phyloP scores from a whole-genome alignment of 2,888 invertebrate genomes.

The Polydesmus complanatus region DNA sequence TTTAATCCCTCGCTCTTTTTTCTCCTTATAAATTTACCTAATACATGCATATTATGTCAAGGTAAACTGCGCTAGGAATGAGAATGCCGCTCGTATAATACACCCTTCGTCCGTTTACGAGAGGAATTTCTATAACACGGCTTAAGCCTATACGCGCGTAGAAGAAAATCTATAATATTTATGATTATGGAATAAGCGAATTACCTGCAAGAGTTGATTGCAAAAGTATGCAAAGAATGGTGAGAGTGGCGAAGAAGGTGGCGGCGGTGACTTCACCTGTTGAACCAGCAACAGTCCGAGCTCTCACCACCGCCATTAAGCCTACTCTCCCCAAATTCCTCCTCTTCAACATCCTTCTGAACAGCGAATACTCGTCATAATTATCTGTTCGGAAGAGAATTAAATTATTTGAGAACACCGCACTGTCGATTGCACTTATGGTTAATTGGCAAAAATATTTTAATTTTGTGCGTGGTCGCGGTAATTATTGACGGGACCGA shows the following conservation, averaged over 20 bases:
- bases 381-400: too few relatives aligned
- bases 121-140: too few relatives aligned
- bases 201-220: background rate
- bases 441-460: background rate
- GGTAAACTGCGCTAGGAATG: too few relatives aligned
- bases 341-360: background rate
- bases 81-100: too few relatives aligned
- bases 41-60: too few relatives aligned
- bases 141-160: background rate
- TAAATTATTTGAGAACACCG: too few relatives aligned
- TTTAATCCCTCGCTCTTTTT: too few relatives aligned
- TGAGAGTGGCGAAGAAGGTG: background rate
- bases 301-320: too few relatives aligned
- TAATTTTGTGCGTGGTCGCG: background rate
- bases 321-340: background rate
- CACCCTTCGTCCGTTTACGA: too few relatives aligned
- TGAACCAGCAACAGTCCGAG: background rate
- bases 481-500: background rate
- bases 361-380: too few relatives aligned
- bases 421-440: too few relatives aligned
- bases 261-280: background rate
- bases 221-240: background rate
- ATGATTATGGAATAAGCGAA: background rate
- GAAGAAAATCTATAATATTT: background rate
- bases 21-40: too few relatives aligned